Evolutionary conservation across 2,113 vertebrate species (phyloP).

Genomic region (Hemicordylus capensis): DNA sequence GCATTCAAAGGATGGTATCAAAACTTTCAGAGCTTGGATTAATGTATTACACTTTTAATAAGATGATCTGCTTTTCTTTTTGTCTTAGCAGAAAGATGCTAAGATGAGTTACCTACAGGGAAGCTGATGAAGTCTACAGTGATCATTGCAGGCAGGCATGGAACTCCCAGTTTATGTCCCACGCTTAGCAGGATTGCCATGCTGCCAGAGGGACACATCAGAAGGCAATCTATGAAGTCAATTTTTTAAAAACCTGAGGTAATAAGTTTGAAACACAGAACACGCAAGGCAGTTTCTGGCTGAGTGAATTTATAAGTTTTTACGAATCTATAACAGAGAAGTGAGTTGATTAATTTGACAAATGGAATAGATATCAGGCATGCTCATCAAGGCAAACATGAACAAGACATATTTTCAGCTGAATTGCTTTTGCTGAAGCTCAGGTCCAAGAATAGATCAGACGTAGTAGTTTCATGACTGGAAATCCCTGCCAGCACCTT

Average conservation of each 20-base stretch:
- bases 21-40: constrained; percentile 41
- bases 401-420: constrained; percentile 12
- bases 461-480: neutral
- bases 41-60: constrained; percentile 42
- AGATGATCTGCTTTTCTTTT: constrained; percentile 36
- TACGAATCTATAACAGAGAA: neutral
- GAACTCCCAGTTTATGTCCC: constrained; percentile 62
- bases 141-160: constrained; percentile 58
- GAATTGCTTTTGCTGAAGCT: neutral
- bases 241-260: constrained; percentile 47
- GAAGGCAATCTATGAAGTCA: constrained; percentile 43
- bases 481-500: no score
- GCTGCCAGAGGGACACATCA: constrained; percentile 51
- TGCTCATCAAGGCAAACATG: neutral
- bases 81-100: constrained; percentile 53
- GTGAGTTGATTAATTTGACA: constrained; percentile 32
- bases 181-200: constrained; percentile 58
- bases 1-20: constrained; percentile 31
- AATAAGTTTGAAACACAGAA: constrained; percentile 50
- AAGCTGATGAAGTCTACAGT: constrained; percentile 70
- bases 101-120: constrained; percentile 65
- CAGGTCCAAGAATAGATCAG: neutral
- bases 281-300: constrained; percentile 37
- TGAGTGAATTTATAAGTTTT: constrained; percentile 39
- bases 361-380: neutral